These are phyloP conservation scores for Pyrrhia umbra DNA, from an alignment of 2,888 invertebrate genomes.

Conservation along the genomic window DNA sequence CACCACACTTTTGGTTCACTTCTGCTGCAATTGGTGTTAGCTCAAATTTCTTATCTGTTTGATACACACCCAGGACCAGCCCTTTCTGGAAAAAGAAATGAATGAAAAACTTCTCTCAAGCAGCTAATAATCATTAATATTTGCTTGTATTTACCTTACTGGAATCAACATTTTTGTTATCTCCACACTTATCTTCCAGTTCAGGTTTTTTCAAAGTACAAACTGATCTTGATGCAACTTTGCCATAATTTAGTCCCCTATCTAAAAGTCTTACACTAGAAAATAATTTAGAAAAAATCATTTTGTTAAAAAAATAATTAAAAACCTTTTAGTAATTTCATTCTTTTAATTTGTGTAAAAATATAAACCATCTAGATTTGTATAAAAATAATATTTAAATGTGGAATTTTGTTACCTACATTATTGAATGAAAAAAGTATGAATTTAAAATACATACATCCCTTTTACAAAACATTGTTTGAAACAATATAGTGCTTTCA, in stretches of 20 bases:
- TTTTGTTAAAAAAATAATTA: slow-evolving; percentile 69
- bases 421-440: background rate
- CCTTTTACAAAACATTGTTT: background rate
- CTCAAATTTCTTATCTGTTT: slow-evolving; percentile 76
- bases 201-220: slow-evolving; percentile 14
- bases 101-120: background rate
- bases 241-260: slow-evolving; percentile 50
- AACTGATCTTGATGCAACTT: slow-evolving; percentile 43
- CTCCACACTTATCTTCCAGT: slow-evolving; percentile 3
- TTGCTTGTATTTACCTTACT: slow-evolving; percentile 56
- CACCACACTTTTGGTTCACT: slow-evolving; percentile 86
- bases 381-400: slow-evolving; percentile 41
- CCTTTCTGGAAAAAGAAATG: slow-evolving; percentile 82
- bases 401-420: slow-evolving; percentile 16
- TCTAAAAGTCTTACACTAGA: slow-evolving; percentile 65
- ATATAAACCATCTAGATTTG: slow-evolving; percentile 76
- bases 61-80: slow-evolving; percentile 89
- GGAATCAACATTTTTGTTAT: slow-evolving; percentile 45
- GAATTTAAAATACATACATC: background rate
- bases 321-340: slow-evolving; percentile 48
- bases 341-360: slow-evolving; percentile 55
- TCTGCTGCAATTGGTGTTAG: slow-evolving; percentile 87
- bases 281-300: slow-evolving; percentile 81
- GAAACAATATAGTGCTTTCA: background rate
- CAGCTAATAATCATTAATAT: background rate